These are phyloP conservation scores for Sthenelais limicola DNA, from an alignment of 2,888 invertebrate species.

Conservation along the genomic window DNA sequence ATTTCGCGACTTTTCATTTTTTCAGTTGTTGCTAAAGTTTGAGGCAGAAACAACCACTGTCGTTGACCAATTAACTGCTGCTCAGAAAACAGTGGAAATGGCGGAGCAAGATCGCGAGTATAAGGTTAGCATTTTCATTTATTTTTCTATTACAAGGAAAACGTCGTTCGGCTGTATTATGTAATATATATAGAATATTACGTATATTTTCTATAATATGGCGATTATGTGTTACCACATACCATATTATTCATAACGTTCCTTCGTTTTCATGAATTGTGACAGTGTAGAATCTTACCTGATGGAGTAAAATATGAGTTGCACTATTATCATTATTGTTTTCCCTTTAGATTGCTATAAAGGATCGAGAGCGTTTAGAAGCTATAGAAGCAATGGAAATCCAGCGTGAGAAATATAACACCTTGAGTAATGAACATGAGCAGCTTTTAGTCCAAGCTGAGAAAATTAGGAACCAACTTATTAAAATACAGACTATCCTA, in stretches of 20 bases:
- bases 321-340: too few relatives aligned
- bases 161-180: neutral
- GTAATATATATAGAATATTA: too few relatives aligned
- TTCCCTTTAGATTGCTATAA: neutral
- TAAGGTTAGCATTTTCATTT: conserved; percentile 52
- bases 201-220: too few relatives aligned
- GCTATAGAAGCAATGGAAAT: conserved; percentile 40
- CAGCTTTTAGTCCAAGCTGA: neutral
- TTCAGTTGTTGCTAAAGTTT: conserved; percentile 62
- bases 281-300: too few relatives aligned
- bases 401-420: conserved; percentile 49
- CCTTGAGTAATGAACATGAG: conserved; percentile 42
- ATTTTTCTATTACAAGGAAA: neutral
- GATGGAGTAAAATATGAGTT: too few relatives aligned
- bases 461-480: conserved; percentile 4
- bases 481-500: neutral
- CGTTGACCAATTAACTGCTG: conserved; percentile 49
- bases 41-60: conserved; percentile 59
- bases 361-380: conserved; percentile 12
- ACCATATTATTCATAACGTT: too few relatives aligned
- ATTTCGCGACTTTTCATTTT: conserved; percentile 4
- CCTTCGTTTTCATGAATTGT: too few relatives aligned
- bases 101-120: conserved; percentile 52
- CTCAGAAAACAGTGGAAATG: conserved; percentile 58
- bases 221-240: too few relatives aligned